These are phyloP conservation scores for Antennarius maculatus DNA, from an alignment of 2,797 vertebrate species.

Conservation along the genomic window DNA sequence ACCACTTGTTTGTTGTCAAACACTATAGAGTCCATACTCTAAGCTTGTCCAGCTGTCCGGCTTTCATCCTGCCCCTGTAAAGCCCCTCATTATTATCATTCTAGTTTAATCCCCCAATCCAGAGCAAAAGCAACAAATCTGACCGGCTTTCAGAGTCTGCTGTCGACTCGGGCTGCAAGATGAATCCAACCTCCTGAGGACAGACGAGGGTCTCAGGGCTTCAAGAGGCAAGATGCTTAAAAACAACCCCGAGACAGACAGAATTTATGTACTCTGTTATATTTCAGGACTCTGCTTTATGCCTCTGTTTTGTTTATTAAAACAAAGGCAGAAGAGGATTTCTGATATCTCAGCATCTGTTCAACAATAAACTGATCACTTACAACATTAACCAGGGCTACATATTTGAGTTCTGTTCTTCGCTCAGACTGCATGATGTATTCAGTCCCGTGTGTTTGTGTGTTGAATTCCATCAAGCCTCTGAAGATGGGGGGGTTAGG, in stretches of 20 bases:
- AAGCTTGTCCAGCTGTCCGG: constrained; percentile 67
- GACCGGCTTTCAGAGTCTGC: constrained; percentile 47
- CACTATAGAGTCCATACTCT: constrained; percentile 69
- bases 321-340: constrained; percentile 14
- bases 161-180: constrained; percentile 49
- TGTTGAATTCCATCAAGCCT: constrained; percentile 78
- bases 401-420: constrained; percentile 48
- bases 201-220: constrained; percentile 16
- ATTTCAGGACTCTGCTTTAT: constrained; percentile 1
- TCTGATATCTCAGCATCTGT: constrained; percentile 12
- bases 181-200: constrained; percentile 49
- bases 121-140: constrained; percentile 71
- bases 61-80: constrained; percentile 61
- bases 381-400: constrained; percentile 38
- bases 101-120: constrained; percentile 69
- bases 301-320: constrained; percentile 11
- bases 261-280: constrained; percentile 16
- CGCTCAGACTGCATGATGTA: constrained; percentile 64
- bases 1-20: constrained; percentile 65
- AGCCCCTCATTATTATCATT: constrained; percentile 71
- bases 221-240: neutral
- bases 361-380: constrained; percentile 12
- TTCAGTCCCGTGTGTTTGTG: constrained; percentile 71
- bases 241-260: neutral
- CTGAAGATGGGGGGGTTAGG: too few relatives aligned